Base-by-base conservation (phyloP, 2,797 vertebrate species). In the Hippocampus kuda region DNA sequence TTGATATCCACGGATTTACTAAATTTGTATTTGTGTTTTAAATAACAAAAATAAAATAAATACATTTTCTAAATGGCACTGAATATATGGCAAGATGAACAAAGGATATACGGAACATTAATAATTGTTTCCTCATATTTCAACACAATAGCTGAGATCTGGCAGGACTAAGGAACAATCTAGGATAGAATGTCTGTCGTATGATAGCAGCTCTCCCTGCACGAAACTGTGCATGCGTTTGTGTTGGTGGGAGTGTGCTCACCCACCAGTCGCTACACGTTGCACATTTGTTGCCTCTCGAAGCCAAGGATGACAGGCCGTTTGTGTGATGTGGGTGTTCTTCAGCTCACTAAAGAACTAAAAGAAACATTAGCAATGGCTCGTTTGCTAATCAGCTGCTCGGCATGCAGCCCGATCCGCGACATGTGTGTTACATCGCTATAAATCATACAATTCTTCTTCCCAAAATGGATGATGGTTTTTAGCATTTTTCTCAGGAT, bases 191-290 rank as follows among this genome's bases (percentile, higher is more conserved):
- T 65, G 8, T 65, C 7, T 65, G 63, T 48, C 42, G 48, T 65
- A 49, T 48, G 24, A 65, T 26, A 46, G n/a, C 24, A 26, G 24
- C n/a, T 64, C 42, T 26, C 42, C 63, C 15, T 42, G 18, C 41
- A 60, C 54, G 27, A 51, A 15, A 54, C 54, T 66, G 27, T 74
- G 63, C 62, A 26, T 67, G 57, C 51, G 64, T 73, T 26, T 20
- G 66, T 42, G 44, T 54, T 53, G 56, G 34, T 38, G 49, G 49
- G 66, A 41, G 51, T 30, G 27, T 42, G 51, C 34, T 53, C 48
- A 66, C 30, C 26, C 65, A 48, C 63, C 44, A 65, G 46, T 13
- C 63, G 20, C 63, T 26, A 27, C 62, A 64, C 63, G 30, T 16
- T n/a, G 26, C 66, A 65, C 63, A 65, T 65, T 65, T 65, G 63